phyloP scores from a whole-genome alignment of 1,140 invertebrate species.

The Himalopsyche phryganea region DNA sequence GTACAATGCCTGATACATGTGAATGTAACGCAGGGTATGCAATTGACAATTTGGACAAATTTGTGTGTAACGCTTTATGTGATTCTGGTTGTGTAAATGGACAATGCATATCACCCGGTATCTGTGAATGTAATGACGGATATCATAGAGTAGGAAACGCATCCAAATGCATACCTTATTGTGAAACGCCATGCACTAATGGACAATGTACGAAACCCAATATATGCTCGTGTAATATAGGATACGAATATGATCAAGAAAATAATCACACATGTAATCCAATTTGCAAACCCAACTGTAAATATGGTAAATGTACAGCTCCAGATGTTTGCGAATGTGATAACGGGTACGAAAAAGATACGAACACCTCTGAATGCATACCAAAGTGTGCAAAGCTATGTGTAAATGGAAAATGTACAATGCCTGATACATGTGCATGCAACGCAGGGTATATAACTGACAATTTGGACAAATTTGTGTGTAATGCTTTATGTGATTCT shows the following conservation, averaged over 20 bases:
- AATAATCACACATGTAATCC: too few relatives aligned
- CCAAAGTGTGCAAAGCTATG: constrained; percentile 34
- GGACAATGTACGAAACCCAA: background rate
- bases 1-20: constrained; percentile 36
- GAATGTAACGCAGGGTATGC: constrained; percentile 35
- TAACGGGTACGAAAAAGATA: constrained; percentile 35
- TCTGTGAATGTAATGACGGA: too few relatives aligned
- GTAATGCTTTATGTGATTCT: background rate
- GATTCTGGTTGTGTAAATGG: constrained; percentile 11
- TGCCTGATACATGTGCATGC: too few relatives aligned
- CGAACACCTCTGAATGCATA: background rate
- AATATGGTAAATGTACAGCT: constrained; percentile 42
- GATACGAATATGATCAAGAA: background rate
- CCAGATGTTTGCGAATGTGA: constrained; percentile 47
- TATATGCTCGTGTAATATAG: constrained; percentile 3
- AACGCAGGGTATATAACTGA: too few relatives aligned
- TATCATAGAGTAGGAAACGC: too few relatives aligned
- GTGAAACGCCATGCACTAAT: too few relatives aligned
- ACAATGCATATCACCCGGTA: background rate
- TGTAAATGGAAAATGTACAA: too few relatives aligned
- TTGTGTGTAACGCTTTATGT: constrained; percentile 14
- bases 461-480: too few relatives aligned
- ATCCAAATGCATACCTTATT: too few relatives aligned
- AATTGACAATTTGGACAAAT: background rate
- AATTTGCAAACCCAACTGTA: background rate